Conservation (phyloP, 2,797 vertebrate genomes). For the Poeciliopsis paucimaculata region DNA sequence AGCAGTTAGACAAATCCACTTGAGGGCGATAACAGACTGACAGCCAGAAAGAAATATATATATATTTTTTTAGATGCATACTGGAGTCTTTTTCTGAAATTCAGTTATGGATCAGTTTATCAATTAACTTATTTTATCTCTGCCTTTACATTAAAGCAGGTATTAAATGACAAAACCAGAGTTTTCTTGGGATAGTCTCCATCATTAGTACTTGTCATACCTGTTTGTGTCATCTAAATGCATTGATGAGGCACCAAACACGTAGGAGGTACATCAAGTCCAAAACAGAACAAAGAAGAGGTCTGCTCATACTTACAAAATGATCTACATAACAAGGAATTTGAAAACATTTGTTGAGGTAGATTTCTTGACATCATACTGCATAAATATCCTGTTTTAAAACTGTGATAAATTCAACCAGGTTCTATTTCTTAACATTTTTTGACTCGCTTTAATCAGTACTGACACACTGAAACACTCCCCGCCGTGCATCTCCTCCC, state of each 20-base stretch:
- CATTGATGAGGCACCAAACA: conserved; percentile 32
- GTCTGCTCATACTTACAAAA: background rate
- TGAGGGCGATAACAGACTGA: conserved; percentile 4
- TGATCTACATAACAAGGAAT: background rate
- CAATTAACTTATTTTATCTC: background rate
- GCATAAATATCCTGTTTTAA: background rate
- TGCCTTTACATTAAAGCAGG: conserved; percentile 41
- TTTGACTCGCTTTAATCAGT: conserved; percentile 36
- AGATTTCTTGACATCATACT: background rate
- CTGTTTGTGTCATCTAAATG: conserved; percentile 21
- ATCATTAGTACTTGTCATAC: conserved; percentile 30
- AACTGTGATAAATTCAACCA: background rate
- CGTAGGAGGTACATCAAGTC: background rate
- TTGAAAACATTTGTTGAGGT: background rate
- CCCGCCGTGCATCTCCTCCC: conserved; percentile 31
- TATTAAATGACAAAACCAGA: conserved; percentile 24
- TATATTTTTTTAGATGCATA: background rate
- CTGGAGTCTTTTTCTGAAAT: conserved; percentile 9
- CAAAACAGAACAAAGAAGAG: conserved; percentile 2
- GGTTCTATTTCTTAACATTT: background rate
- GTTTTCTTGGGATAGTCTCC: conserved; percentile 16
- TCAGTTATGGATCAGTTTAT: conserved; percentile 1
- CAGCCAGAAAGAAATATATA: conserved; percentile 9
- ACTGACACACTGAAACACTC: conserved; percentile 27
- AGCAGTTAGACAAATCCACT: background rate